These are phyloP conservation scores for Mylabris phalerata DNA, from an alignment of 1,140 invertebrate genomes.

Conservation along the genomic window DNA sequence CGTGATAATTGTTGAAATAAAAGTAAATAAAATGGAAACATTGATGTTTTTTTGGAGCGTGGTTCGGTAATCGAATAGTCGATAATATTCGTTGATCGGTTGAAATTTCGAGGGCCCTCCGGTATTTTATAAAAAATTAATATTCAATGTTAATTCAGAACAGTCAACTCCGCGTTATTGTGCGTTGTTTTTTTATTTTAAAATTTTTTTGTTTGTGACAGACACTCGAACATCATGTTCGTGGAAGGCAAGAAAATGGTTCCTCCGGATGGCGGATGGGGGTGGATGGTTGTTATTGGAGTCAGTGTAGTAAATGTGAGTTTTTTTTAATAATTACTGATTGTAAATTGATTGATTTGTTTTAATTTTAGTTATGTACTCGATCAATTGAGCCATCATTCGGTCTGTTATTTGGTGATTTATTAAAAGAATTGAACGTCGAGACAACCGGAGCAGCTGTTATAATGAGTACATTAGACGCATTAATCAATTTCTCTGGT, in stretches of 20 bases:
- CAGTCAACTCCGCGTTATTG: too few relatives aligned
- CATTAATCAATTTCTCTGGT: conserved; percentile 69
- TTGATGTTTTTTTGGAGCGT: too few relatives aligned
- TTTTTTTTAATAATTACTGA: conserved; percentile 19
- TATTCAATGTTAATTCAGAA: not conserved
- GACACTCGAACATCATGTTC: conserved; percentile 33
- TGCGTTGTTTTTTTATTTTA: not conserved
- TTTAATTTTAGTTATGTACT: conserved; percentile 58
- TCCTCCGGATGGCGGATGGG: conserved; percentile 70
- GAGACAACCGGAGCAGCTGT: conserved; percentile 64
- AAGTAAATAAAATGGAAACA: too few relatives aligned
- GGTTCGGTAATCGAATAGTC: too few relatives aligned
- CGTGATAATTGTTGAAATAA: too few relatives aligned
- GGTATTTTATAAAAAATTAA: too few relatives aligned
- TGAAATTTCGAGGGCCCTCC: too few relatives aligned
- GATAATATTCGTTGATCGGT: too few relatives aligned
- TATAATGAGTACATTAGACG: conserved; percentile 65
- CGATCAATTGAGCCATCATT: conserved; percentile 70
- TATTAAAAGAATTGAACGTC: conserved; percentile 56
- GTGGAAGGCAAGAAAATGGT: conserved; percentile 47
- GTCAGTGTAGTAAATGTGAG: conserved; percentile 73
- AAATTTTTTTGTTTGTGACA: conserved; percentile 14
- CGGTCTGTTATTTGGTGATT: conserved; percentile 66
- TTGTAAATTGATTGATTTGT: not conserved
- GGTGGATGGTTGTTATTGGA: conserved; percentile 73